Evolutionary conservation across 2,113 vertebrate species (phyloP).

Genomic region (human (Homo sapiens)): DNA sequence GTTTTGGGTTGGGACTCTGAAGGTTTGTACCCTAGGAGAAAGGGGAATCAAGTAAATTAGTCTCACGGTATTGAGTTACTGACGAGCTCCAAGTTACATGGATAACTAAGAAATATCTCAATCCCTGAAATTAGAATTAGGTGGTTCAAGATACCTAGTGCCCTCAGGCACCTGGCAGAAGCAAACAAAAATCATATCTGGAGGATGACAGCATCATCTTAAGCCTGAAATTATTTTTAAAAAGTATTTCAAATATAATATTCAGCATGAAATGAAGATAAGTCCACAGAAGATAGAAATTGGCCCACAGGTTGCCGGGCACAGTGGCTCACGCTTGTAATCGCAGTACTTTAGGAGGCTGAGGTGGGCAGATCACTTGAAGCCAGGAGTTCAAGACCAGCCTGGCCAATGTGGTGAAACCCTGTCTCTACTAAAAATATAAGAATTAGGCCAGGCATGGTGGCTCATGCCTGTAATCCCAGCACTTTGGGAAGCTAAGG

Average conservation of each 20-base stretch:
- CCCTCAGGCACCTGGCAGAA: neutral
- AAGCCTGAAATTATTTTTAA: conserved; percentile 11
- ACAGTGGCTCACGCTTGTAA: no score
- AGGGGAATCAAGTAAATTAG: neutral
- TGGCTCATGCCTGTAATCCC: no score
- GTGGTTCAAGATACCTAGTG: neutral
- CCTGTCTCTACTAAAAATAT: no score
- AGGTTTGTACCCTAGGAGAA: neutral
- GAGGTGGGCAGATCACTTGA: no score
- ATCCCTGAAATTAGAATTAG: conserved; percentile 1
- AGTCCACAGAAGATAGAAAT: no score
- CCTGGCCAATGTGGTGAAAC: no score
- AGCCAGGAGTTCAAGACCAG: no score
- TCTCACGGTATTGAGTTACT: neutral
- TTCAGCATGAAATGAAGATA: neutral
- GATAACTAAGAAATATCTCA: neutral
- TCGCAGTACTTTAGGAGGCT: no score
- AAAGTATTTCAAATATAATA: neutral
- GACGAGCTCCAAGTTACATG: neutral
- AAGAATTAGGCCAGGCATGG: no score
- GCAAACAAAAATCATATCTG: neutral
- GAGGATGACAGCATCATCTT: neutral
- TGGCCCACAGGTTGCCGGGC: no score
- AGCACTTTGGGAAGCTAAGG: no score
- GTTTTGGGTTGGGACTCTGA: neutral